Evolutionary conservation across 1,140 invertebrate genomes (phyloP), one percentile per base, ranked within the genome.

Genomic region (Aphelinus atriplicis): DNA sequence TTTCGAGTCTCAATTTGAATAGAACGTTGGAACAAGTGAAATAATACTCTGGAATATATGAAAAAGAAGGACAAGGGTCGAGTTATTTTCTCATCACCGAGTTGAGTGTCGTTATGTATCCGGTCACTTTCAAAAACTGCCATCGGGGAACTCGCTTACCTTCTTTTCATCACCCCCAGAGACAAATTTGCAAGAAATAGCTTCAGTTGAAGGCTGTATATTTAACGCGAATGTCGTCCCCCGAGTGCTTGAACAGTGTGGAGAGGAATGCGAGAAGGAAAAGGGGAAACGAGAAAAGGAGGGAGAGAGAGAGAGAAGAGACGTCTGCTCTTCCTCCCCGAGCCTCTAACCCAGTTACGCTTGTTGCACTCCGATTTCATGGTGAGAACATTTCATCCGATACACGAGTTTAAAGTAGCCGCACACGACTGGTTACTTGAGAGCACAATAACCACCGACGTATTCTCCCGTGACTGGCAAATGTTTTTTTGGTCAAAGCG

Each of bases 71-170:
- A 26, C 26, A 26, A 26, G 26, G 26, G 26, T 26, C 26, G 26
- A 26, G 26, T 26, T 26, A 26, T 26, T 26, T 0, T 26, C 26
- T 26, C 26, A 26, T 26, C 26, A 26, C 26, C 26, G 26, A 26
- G 26, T 6, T 64, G 9, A 7, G 42, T 55, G 7, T 47, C 26
- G 6, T 48, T 64, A 42, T 46, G 48, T 42, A 58, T 61, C 45
- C 42, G 62, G 51, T 77, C 74, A 58, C 46, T 53, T 75, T 78
- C 75, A 73, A 80, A 77, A 80, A 70, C 75, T 50, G 61, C 70
- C 77, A 62, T 56, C 3, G 42, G 75, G 67, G 47, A 67, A n/a
- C 10, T 47, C 45, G 7, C 56, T 51, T 73, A 50, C 47, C 1
- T 43, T 60, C 51, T 10, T 56, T 53, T 66, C 69, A 46, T 62